Conservation (phyloP, 1,140 invertebrate genomes). For the Drosophila orena region DNA sequence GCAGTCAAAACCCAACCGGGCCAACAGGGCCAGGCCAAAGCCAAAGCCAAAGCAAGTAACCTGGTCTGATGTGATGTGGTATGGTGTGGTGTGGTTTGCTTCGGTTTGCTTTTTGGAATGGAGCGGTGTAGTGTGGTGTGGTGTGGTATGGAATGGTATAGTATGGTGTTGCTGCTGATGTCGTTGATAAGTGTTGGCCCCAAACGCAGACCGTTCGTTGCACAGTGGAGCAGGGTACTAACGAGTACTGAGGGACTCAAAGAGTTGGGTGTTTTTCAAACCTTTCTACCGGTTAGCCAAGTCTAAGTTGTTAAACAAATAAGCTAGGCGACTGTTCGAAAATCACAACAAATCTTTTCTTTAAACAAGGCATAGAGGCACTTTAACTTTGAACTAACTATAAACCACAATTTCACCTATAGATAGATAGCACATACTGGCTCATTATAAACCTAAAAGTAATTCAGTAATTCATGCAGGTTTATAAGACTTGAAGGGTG, state of each 20-base stretch:
- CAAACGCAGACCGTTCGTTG: slow-evolving; percentile 53
- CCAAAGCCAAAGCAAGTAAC: slow-evolving; percentile 47
- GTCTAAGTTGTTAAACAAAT: too few species aligned
- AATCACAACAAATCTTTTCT: not conserved
- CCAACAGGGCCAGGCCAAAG: slow-evolving; percentile 48
- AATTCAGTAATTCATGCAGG: not conserved
- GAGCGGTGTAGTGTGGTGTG: slow-evolving; percentile 11
- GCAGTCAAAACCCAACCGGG: slow-evolving; percentile 44
- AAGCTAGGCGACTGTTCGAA: too few species aligned
- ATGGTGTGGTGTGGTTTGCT: slow-evolving; percentile 9
- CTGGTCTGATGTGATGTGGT: slow-evolving; percentile 20
- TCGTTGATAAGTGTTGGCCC: slow-evolving; percentile 80
- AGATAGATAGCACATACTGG: not conserved
- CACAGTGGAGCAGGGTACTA: slow-evolving; percentile 47
- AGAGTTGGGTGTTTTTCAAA: slow-evolving; percentile 8
- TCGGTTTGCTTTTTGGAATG: slow-evolving; percentile 18
- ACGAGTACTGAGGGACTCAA: not conserved
- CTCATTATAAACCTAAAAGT: not conserved
- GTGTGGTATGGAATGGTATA: slow-evolving; percentile 6
- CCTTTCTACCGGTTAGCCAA: too few species aligned
- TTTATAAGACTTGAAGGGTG: not conserved
- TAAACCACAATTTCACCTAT: not conserved
- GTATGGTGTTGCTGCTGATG: slow-evolving; percentile 68
- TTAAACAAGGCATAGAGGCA: not conserved
- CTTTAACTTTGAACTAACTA: not conserved